Base-by-base conservation (phyloP, 2,113 vertebrate species). In the Chloropsis hardwickii region DNA sequence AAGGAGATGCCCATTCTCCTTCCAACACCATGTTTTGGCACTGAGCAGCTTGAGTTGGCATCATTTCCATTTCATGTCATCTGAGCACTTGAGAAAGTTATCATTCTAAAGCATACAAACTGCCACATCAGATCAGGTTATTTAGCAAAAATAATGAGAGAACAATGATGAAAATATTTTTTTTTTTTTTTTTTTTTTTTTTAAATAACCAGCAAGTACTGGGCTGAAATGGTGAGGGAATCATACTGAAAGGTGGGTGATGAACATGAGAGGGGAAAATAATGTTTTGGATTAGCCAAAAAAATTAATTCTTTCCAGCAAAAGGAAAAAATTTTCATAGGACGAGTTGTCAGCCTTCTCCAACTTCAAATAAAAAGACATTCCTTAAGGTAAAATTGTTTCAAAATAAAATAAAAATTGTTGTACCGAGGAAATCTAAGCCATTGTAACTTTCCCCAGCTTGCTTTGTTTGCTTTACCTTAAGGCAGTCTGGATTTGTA, bases 381-480 rank as follows among this genome's bases (percentile, higher is more conserved):
- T 58, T 81, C 74, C 65, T 90, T 79, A 67, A 72, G 78, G 77
- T 78, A 91, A 94, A 90, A 79, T 19, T n/a, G 45, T 76, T 90
- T 81, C 61, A 93, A 93, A 96, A 91, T 56, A 78, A 71, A 86
- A n/a, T 39, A 50, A 69, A 88, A 73, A 39, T 33, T 47, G 39
- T 71, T 78, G 24, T 71, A 44, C 60, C 87, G 90, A 23, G 40
- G 88, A 91, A 93, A 87, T 60, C 33, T 56, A 90, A 94, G 72
- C 61, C 78, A 79, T 29, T 81, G 20, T 44, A 67, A 82, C 66
- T 82, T 85, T 86, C 24, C 31, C 51, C 66, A 85, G 57, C 37
- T 91, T 89, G 28, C 20, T 94, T 40, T 81, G 53, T 85, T 91
- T 93, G 48, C 53, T 87, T 85, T 90, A 86, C 81, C 14, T 95